These are phyloP conservation scores for Catostomus latipinnis DNA, from an alignment of 2,797 vertebrate genomes.

Conservation along the genomic window DNA sequence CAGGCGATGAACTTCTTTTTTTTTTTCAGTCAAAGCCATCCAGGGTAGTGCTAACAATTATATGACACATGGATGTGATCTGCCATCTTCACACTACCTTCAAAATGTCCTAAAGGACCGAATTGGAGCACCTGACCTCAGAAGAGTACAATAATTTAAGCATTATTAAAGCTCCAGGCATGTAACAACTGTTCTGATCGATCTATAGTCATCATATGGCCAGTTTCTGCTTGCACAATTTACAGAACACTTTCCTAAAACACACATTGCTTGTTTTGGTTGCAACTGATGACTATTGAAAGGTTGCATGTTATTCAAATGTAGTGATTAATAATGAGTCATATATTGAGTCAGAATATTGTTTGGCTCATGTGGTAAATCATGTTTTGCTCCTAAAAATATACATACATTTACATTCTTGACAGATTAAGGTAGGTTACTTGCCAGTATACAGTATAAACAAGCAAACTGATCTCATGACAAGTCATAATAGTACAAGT, in stretches of 20 bases:
- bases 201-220: conserved; percentile 25
- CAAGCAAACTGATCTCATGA: neutral
- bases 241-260: conserved; percentile 22
- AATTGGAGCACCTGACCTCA: conserved; percentile 65
- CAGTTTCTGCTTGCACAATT: conserved; percentile 25
- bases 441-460: neutral
- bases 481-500: too few relatives aligned
- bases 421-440: neutral
- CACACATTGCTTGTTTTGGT: conserved; percentile 49
- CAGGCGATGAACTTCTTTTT: conserved; percentile 71
- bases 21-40: conserved; percentile 68
- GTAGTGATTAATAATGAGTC: conserved; percentile 80
- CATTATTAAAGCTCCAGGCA: too few relatives aligned
- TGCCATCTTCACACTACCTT: conserved; percentile 76
- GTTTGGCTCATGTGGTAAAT: conserved; percentile 78
- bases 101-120: conserved; percentile 66
- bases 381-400: conserved; percentile 55
- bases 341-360: conserved; percentile 79
- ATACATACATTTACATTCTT: conserved; percentile 9
- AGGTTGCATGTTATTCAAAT: conserved; percentile 52
- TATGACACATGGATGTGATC: conserved; percentile 80
- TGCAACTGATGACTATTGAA: conserved; percentile 49
- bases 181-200: neutral
- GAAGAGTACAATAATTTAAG: conserved; percentile 35
- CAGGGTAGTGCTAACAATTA: conserved; percentile 72